Percentiles rank a stretch among this genome's conserved stretches.
These are phyloP conservation scores for Drosophila pandora DNA, from an alignment of 1,140 invertebrate species.

Conservation along the genomic window DNA sequence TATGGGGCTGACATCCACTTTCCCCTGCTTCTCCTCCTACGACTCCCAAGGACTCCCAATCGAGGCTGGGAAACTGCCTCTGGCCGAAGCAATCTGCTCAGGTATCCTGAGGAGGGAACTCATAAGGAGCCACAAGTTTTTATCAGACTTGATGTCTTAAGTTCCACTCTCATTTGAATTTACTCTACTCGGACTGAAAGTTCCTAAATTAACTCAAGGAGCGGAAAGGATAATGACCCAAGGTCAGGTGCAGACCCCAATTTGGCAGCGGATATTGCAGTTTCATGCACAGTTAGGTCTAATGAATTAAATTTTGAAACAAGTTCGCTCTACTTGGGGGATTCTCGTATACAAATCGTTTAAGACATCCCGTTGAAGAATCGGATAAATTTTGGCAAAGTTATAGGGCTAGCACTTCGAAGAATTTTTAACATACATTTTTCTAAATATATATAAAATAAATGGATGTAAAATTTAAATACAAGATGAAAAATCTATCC, in stretches of 20 bases:
- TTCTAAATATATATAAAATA: too few relatives aligned
- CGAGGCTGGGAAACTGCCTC: conserved; percentile 33
- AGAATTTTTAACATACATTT: too few relatives aligned
- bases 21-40: not conserved
- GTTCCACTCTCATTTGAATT: conserved; percentile 21
- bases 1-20: conserved; percentile 27
- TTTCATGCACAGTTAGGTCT: conserved; percentile 9
- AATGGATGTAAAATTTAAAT: too few relatives aligned
- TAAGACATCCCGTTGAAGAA: too few relatives aligned
- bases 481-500: too few relatives aligned
- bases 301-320: not conserved
- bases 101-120: conserved; percentile 6
- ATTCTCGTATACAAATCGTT: too few relatives aligned
- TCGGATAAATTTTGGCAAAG: too few relatives aligned
- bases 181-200: conserved; percentile 33
- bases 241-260: conserved; percentile 6
- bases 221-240: conserved; percentile 9
- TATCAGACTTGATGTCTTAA: conserved; percentile 49
- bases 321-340: not conserved
- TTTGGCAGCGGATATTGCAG: not conserved
- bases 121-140: conserved; percentile 52
- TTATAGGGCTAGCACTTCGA: too few relatives aligned
- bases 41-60: not conserved
- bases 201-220: conserved; percentile 42
- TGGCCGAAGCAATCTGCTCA: conserved; percentile 58